Evolutionary conservation across 2,797 vertebrate species (phyloP).

Genomic region (Ptychobarbus kaznakovi): DNA sequence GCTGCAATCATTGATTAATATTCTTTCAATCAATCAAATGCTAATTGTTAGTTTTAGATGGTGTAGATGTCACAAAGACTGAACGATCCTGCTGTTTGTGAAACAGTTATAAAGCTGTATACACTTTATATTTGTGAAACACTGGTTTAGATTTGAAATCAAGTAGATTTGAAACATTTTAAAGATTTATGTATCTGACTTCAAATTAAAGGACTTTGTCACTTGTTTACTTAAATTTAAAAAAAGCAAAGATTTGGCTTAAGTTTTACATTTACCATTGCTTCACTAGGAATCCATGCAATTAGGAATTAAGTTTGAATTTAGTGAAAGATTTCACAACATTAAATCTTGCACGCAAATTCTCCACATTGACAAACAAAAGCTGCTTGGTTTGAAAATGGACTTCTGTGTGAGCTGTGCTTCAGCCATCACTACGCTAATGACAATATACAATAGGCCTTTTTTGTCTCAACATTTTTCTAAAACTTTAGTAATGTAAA

Average conservation of each 20-base stretch:
- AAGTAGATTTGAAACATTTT: not conserved
- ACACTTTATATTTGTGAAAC: not conserved
- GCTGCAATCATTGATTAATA: conserved; percentile 23
- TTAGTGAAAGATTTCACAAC: not conserved
- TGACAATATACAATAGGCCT: not conserved
- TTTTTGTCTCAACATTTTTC: not conserved
- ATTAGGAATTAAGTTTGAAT: not conserved
- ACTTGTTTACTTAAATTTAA: not conserved
- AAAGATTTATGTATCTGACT: not conserved
- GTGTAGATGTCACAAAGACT: not conserved
- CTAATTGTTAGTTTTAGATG: not conserved
- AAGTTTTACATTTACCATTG: not conserved
- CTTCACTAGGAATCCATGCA: not conserved
- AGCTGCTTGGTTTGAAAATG: not conserved
- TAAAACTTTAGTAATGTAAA: not conserved
- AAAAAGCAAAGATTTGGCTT: not conserved
- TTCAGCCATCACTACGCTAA: not conserved
- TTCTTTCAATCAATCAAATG: not conserved
- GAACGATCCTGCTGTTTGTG: not conserved
- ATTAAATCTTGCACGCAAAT: not conserved
- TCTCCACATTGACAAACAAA: not conserved
- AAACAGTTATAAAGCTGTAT: not conserved
- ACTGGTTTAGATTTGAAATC: conserved; percentile 1
- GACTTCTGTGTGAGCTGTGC: not conserved
- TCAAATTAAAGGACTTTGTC: not conserved